Evolutionary conservation across 2,113 vertebrate genomes (phyloP).

Genomic region (Corythoichthys intestinalis): DNA sequence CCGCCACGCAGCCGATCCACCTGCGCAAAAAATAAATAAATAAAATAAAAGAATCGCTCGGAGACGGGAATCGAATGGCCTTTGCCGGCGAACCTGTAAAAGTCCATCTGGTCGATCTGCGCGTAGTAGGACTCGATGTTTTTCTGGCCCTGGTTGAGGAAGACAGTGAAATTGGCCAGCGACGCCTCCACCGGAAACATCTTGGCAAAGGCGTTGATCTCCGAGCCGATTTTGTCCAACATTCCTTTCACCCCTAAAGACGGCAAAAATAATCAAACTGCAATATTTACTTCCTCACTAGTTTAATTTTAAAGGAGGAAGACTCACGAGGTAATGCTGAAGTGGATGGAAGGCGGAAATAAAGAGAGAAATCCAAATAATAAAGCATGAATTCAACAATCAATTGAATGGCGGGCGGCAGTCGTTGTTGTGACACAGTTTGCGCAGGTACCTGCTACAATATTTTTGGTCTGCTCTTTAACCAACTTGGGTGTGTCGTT

Average conservation of each 20-base stretch:
- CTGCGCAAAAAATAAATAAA: constrained; percentile 54
- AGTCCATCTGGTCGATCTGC: constrained; percentile 81
- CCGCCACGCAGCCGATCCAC: constrained; percentile 82
- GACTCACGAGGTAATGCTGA: constrained; percentile 72
- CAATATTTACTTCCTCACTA: neutral
- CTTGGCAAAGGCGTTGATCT: constrained; percentile 73
- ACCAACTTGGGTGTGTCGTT: constrained; percentile 83
- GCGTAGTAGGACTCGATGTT: constrained; percentile 75
- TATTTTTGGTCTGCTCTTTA: constrained; percentile 77
- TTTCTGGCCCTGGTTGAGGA: constrained; percentile 74
- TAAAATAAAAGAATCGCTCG: neutral
- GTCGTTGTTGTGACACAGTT: neutral
- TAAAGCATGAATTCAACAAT: no score
- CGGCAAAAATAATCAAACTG: constrained; percentile 9
- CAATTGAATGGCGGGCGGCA: no score
- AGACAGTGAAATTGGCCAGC: constrained; percentile 71
- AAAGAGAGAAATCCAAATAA: neutral
- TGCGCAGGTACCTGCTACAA: constrained; percentile 76
- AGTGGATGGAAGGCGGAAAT: constrained; percentile 27
- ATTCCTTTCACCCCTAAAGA: constrained; percentile 79
- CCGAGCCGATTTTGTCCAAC: constrained; percentile 78
- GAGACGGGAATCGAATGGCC: no score
- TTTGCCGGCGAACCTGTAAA: constrained; percentile 79
- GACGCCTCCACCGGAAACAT: constrained; percentile 75
- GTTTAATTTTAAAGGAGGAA: neutral